These are phyloP conservation scores for Adineta ricciae DNA, from an alignment of 2,888 invertebrate species.

Conservation along the genomic window DNA sequence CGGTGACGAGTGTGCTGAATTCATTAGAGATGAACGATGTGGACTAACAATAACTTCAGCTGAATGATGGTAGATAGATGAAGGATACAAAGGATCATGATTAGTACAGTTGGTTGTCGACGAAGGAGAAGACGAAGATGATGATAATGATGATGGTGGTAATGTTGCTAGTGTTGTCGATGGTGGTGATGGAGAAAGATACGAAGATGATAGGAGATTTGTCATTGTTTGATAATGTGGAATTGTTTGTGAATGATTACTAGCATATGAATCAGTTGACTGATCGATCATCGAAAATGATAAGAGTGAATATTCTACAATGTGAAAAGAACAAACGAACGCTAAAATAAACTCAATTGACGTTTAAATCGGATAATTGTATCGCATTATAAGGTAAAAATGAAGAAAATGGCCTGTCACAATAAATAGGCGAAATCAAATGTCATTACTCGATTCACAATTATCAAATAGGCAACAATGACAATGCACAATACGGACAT, in stretches of 20 bases:
- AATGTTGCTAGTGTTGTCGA: background rate
- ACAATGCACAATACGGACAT: background rate
- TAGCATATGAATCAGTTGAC: background rate
- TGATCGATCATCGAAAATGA: constrained; percentile 13
- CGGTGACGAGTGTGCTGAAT: background rate
- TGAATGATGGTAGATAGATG: background rate
- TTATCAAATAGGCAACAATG: background rate
- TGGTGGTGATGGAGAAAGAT: background rate
- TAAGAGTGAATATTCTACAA: background rate
- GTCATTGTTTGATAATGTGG: constrained; percentile 1
- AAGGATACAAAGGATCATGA: background rate
- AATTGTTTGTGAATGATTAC: background rate
- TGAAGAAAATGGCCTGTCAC: background rate
- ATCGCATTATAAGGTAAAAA: background rate
- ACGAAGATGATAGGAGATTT: background rate
- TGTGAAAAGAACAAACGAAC: background rate
- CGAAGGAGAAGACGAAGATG: background rate
- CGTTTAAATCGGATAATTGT: background rate
- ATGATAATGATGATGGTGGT: background rate
- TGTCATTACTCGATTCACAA: constrained; percentile 4
- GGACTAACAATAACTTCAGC: constrained; percentile 5
- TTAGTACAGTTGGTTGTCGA: background rate
- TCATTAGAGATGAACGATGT: constrained; percentile 3
- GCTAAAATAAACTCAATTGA: background rate
- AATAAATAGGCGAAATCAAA: background rate